phyloP scores from a whole-genome alignment of 1,140 invertebrate genomes.

The Subanguina moxae region DNA sequence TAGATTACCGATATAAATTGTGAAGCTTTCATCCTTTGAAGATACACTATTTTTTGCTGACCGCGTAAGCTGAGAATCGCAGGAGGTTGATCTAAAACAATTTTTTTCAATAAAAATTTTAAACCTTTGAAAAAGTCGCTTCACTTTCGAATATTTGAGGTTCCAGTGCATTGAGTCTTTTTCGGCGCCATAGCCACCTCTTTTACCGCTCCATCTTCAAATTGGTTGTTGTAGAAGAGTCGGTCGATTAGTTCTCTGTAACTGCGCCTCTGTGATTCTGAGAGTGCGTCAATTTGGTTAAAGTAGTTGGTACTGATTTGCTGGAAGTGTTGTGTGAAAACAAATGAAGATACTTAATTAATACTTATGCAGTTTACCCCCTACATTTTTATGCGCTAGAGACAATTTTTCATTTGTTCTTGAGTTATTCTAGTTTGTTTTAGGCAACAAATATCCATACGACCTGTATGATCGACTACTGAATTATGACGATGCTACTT shows the following conservation, averaged over 20 bases:
- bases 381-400: too few relatives aligned
- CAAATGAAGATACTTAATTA: too few relatives aligned
- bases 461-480: too few relatives aligned
- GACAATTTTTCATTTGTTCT: too few relatives aligned
- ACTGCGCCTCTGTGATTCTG: conserved; percentile 24
- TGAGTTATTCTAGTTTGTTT: too few relatives aligned
- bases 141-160: not conserved
- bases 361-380: too few relatives aligned
- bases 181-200: not conserved
- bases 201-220: not conserved
- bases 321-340: conserved; percentile 16
- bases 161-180: not conserved
- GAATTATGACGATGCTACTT: too few relatives aligned
- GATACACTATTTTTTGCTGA: not conserved
- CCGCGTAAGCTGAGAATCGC: conserved; percentile 17
- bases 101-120: too few relatives aligned
- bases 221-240: not conserved
- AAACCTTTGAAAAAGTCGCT: too few relatives aligned
- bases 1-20: conserved; percentile 51
- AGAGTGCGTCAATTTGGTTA: conserved; percentile 44
- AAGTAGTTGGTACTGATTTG: conserved; percentile 34
- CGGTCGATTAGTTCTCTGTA: conserved; percentile 29
- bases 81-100: conserved; percentile 27
- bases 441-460: too few relatives aligned
- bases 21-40: conserved; percentile 40